Base-by-base conservation (phyloP, 2,888 invertebrate genomes). In the Drosophila robusta region DNA sequence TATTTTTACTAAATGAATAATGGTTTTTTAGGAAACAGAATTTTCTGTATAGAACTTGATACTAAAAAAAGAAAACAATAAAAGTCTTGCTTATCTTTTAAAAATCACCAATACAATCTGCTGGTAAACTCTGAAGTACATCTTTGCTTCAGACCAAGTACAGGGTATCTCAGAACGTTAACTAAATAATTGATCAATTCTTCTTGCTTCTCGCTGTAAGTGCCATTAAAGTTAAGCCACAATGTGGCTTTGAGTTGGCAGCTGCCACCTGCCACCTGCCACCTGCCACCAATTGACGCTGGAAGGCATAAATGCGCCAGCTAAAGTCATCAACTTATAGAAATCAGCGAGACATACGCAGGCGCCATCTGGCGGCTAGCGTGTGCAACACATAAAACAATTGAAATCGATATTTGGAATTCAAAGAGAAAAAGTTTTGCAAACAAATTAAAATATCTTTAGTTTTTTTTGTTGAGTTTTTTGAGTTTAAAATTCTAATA, bases 321-420 rank as follows among this genome's bases (percentile, higher is more conserved):
- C 51, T 72, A 55, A 60, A 72, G 46, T 67, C 72, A 47, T 60
- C 58, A 71, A 71, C 38, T 46, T 58, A 54, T 50, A 58, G 60
- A 47, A 66, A 71, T 49, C 42, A 61, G 47, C 32, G 32, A 45
- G 8, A 67, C 18, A 68, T 34, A 67, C 61, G 71, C 67, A 61
- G 61, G 71, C 71, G 71, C 68, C 71, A 52, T 62, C 73, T 72
- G 52, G 55, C 52, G 71, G 42, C 2, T 24, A 36, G 52, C 34
- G 29, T 22, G 29, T 46, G 63, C 63, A 63, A 18, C 54, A 42
- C 39, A 51, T 16, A 8, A 47, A 42, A 42, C 41, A 16, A 42
- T 41, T 47, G 51, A 47, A 67, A 67, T 67, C 67, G 68, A 61
- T 46, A 36, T 22, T 32, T 42, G 34, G 7, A 57, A 50, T 24